Conservation (phyloP, 2,113 vertebrate species). For the Glareola pratincola region DNA sequence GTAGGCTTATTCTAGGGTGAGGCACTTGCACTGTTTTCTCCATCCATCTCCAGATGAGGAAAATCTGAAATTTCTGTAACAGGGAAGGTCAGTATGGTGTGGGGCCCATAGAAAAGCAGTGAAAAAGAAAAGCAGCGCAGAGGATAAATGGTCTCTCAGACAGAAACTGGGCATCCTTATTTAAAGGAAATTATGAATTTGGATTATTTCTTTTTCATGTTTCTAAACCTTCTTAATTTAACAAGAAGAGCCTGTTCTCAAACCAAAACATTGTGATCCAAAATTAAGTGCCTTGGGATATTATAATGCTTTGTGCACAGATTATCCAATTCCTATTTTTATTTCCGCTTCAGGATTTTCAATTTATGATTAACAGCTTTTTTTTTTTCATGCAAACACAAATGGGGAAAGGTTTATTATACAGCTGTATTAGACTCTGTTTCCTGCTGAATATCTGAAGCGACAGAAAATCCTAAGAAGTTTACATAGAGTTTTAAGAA, state of each 20-base stretch:
- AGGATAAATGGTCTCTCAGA: neutral
- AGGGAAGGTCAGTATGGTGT: accelerated
- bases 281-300: neutral
- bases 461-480: neutral
- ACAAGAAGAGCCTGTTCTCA: neutral
- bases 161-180: neutral
- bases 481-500: neutral
- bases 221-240: neutral
- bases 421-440: neutral
- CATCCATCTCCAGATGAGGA: neutral
- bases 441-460: neutral
- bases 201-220: neutral
- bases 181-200: neutral
- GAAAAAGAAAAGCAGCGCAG: neutral
- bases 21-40: neutral
- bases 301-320: neutral
- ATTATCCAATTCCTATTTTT: neutral
- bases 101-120: neutral
- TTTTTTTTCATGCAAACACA: neutral
- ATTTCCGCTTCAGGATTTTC: neutral
- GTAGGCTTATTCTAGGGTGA: neutral
- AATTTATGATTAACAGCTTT: neutral
- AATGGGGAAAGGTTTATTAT: neutral
- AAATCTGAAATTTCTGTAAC: neutral
- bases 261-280: neutral